Evolutionary conservation across 53 echinoderm and acorn worm genomes (phyloP).

Genomic region (Holothuria scabra): DNA sequence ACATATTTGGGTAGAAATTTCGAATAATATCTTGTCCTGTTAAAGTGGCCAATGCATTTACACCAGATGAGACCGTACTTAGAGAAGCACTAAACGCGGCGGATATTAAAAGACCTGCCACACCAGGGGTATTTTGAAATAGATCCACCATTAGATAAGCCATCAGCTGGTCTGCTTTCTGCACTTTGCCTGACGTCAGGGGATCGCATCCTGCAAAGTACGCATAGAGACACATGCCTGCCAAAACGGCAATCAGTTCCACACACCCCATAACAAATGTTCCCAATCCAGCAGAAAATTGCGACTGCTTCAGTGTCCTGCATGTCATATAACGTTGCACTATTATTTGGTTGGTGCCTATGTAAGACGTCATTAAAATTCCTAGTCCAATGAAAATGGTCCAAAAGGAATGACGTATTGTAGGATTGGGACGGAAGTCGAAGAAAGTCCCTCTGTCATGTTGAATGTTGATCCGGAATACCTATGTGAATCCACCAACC

Average conservation of each 20-base stretch:
- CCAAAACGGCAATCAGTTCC: background rate
- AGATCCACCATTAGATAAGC: slow-evolving; percentile 4
- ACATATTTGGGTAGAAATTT: background rate
- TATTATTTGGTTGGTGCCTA: slow-evolving; percentile 4
- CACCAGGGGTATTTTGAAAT: background rate
- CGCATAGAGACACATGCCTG: slow-evolving; percentile 23
- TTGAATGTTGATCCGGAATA: background rate
- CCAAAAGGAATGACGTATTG: slow-evolving; percentile 18
- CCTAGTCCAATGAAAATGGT: background rate
- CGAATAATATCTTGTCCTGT: slow-evolving; percentile 5
- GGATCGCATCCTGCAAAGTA: slow-evolving; percentile 21
- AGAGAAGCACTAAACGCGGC: background rate
- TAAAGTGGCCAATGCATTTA: slow-evolving; percentile 16
- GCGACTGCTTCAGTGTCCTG: background rate
- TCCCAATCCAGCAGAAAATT: slow-evolving; percentile 11
- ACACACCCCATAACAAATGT: background rate
- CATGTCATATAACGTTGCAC: slow-evolving; percentile 22
- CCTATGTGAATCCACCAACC: background rate
- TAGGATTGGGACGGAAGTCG: background rate
- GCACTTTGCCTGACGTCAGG: background rate
- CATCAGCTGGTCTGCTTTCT: background rate
- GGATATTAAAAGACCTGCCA: background rate
- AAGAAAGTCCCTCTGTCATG: background rate
- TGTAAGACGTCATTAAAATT: background rate
- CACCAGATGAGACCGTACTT: slow-evolving; percentile 13